These are phyloP conservation scores for Archocentrus centrarchus DNA, from an alignment of 2,113 vertebrate species.

Conservation along the genomic window DNA sequence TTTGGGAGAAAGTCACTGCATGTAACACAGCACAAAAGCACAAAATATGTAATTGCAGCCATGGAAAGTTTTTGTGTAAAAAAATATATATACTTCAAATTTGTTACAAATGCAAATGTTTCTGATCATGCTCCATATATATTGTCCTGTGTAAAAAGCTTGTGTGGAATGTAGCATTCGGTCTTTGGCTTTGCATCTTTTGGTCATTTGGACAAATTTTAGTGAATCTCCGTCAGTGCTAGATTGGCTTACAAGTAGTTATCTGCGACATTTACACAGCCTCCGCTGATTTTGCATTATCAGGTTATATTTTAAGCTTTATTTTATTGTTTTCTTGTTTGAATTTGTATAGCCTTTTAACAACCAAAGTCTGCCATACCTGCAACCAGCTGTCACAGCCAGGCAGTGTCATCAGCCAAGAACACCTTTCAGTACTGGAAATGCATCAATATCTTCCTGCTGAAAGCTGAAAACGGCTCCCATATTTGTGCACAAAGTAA, in stretches of 20 bases:
- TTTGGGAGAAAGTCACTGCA: not conserved
- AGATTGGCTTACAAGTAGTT: not conserved
- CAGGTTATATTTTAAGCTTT: not conserved
- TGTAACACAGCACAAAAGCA: not conserved
- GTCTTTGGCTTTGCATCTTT: not conserved
- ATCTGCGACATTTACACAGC: not conserved
- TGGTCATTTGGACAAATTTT: not conserved
- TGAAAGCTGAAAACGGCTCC: not conserved
- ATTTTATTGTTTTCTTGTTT: not conserved
- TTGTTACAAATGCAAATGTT: constrained; percentile 2
- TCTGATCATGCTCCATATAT: not conserved
- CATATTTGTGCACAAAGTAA: not conserved
- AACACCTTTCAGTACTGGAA: not conserved
- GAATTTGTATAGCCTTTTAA: not conserved
- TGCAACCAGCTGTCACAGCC: not conserved
- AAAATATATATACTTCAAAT: not conserved
- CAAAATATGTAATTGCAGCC: fast-evolving
- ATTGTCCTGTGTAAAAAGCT: not conserved
- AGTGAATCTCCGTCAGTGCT: not conserved
- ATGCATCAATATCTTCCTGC: not conserved
- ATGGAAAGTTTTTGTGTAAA: not conserved
- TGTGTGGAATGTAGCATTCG: not conserved
- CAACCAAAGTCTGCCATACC: not conserved
- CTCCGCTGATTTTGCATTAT: not conserved
- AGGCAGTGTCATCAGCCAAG: not conserved